Conservation (phyloP, 1,140 invertebrate genomes). For the Bombus huntii region DNA sequence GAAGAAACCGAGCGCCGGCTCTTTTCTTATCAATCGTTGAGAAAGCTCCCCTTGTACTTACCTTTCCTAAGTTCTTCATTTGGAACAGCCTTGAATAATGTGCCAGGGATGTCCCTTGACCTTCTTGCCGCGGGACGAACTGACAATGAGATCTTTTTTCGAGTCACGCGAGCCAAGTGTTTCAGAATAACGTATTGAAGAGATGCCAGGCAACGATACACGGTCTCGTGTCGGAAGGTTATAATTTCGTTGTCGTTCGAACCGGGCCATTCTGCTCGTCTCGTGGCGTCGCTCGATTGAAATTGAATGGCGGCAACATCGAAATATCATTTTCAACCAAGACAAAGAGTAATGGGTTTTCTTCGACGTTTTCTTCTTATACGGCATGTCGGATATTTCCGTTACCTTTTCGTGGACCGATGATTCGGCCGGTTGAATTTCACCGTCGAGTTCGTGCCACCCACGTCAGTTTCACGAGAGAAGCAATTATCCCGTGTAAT, state of each 20-base stretch:
- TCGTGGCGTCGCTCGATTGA: neutral
- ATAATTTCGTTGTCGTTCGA: slow-evolving; percentile 6
- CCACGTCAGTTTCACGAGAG: slow-evolving; percentile 16
- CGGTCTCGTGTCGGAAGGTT: neutral
- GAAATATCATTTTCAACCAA: slow-evolving; percentile 8
- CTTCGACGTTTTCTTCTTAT: slow-evolving; percentile 5
- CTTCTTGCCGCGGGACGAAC: slow-evolving; percentile 25
- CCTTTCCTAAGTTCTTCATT: slow-evolving; percentile 18
- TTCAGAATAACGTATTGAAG: neutral
- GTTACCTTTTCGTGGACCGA: neutral
- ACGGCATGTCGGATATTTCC: neutral
- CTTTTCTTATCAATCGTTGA: slow-evolving; percentile 66
- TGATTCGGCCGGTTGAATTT: neutral
- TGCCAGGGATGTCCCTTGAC: slow-evolving; percentile 42
- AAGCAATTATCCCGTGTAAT: slow-evolving; percentile 19
- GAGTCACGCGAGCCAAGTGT: slow-evolving; percentile 44
- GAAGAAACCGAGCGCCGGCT: slow-evolving; percentile 19
- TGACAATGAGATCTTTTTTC: slow-evolving; percentile 40
- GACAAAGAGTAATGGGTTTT: slow-evolving; percentile 13
- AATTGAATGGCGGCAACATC: slow-evolving; percentile 15
- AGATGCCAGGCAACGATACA: slow-evolving; percentile 7
- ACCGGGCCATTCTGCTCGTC: neutral
- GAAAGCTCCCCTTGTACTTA: slow-evolving; percentile 17
- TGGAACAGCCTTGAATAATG: slow-evolving; percentile 49
- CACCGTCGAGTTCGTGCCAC: slow-evolving; percentile 15